Percentiles rank a stretch among this genome's conserved stretches.
phyloP scores from a whole-genome alignment of 2,888 invertebrate genomes.

The Euclidia mi region DNA sequence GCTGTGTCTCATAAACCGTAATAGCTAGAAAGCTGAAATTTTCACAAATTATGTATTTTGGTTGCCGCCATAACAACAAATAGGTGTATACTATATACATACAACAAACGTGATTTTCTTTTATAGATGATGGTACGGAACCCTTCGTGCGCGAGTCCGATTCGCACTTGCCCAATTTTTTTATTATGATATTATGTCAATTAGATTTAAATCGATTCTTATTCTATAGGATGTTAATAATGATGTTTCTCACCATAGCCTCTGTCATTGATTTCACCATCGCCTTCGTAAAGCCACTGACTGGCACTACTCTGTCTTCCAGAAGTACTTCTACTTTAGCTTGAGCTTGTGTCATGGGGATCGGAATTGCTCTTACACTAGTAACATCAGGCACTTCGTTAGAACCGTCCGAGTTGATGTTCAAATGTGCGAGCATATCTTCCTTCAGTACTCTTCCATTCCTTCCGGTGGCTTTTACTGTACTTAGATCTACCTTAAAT shows the following conservation, averaged over 20 bases:
- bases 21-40: no score
- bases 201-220: no score
- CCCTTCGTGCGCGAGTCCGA: no score
- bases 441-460: conserved; percentile 98
- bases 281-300: conserved; percentile 96
- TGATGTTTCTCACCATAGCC: conserved; percentile 45
- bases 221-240: no score
- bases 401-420: conserved; percentile 87
- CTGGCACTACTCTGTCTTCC: conserved; percentile 90
- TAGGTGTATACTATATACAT: no score
- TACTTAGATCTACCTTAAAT: conserved; percentile 91
- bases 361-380: conserved; percentile 61
- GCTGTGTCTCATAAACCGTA: no score
- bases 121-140: no score
- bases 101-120: no score
- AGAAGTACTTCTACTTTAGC: conserved; percentile 67
- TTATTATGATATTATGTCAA: no score
- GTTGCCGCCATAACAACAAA: no score
- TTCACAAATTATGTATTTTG: no score
- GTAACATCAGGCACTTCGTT: conserved; percentile 74
- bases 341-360: conserved; percentile 61
- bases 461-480: conserved; percentile 95
- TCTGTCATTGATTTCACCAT: conserved; percentile 99
- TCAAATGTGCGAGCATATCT: conserved; percentile 94
- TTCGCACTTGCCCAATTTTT: no score